These are phyloP conservation scores for Trichogramma evanescens DNA, from an alignment of 2,888 invertebrate genomes.

Conservation along the genomic window DNA sequence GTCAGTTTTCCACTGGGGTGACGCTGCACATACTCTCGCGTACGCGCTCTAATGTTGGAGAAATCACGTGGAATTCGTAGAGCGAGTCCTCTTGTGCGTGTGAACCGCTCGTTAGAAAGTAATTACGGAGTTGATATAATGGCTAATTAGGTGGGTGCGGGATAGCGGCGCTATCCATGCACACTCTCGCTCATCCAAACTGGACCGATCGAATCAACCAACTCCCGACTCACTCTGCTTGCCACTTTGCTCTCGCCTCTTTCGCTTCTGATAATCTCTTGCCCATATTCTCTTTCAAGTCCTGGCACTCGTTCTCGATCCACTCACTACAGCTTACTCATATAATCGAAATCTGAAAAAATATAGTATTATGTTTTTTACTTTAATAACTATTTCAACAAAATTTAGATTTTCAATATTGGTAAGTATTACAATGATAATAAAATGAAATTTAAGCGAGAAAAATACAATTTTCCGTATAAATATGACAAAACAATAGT, in stretches of 20 bases:
- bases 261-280: neutral
- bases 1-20: slow-evolving; percentile 16
- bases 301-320: too few species aligned
- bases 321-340: too few species aligned
- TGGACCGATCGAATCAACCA: slow-evolving; percentile 11
- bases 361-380: too few species aligned
- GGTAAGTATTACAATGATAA: too few species aligned
- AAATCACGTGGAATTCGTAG: slow-evolving; percentile 13
- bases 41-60: neutral
- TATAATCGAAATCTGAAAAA: too few species aligned
- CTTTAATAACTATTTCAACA: too few species aligned
- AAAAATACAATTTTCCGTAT: too few species aligned
- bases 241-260: neutral
- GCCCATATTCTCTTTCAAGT: too few species aligned
- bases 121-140: slow-evolving; percentile 26
- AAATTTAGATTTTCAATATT: too few species aligned
- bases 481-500: too few species aligned
- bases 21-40: slow-evolving; percentile 5
- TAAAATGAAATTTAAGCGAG: too few species aligned
- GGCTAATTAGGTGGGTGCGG: slow-evolving; percentile 24
- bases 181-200: too few species aligned
- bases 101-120: slow-evolving; percentile 24
- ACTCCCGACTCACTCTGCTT: neutral
- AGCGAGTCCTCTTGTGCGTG: neutral
- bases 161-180: neutral